Percentiles rank a stretch among this genome's conserved stretches.
phyloP scores from a whole-genome alignment of 2,797 vertebrate species.

The Naso thynnoides region DNA sequence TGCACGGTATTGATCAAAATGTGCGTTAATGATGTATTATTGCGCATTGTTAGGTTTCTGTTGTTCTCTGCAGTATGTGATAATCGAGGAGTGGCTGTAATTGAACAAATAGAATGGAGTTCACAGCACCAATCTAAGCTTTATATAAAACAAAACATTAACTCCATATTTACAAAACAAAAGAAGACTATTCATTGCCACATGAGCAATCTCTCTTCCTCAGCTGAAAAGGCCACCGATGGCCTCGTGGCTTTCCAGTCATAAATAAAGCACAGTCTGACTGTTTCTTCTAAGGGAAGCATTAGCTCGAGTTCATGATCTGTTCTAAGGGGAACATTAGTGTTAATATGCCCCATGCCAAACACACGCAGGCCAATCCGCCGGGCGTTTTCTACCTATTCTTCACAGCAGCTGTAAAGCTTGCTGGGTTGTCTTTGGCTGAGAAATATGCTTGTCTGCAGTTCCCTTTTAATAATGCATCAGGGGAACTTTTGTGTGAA shows the following conservation, averaged over 20 bases:
- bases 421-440: conserved; percentile 71
- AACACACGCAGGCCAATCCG: conserved; percentile 59
- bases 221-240: conserved; percentile 76
- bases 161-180: conserved; percentile 42
- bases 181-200: conserved; percentile 36
- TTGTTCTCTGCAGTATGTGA: conserved; percentile 39
- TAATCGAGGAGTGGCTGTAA: conserved; percentile 26
- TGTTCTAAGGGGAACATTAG: conserved; percentile 64
- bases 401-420: conserved; percentile 78
- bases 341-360: conserved; percentile 51
- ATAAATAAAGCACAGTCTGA: conserved; percentile 71
- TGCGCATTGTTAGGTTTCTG: conserved; percentile 58
- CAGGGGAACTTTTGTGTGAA: conserved; percentile 85
- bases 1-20: conserved; percentile 47
- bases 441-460: conserved; percentile 79
- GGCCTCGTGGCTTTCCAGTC: conserved; percentile 71
- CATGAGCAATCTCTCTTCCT: conserved; percentile 65
- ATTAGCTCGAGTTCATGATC: conserved; percentile 66
- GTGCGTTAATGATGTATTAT: conserved; percentile 55
- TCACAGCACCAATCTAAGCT: conserved; percentile 15
- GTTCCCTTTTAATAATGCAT: conserved; percentile 90
- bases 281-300: conserved; percentile 68
- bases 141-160: conserved; percentile 42
- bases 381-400: conserved; percentile 63
- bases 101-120: background rate